Base-by-base conservation (phyloP, 2,797 vertebrate genomes). In the Gymnopithys bicolor region DNA sequence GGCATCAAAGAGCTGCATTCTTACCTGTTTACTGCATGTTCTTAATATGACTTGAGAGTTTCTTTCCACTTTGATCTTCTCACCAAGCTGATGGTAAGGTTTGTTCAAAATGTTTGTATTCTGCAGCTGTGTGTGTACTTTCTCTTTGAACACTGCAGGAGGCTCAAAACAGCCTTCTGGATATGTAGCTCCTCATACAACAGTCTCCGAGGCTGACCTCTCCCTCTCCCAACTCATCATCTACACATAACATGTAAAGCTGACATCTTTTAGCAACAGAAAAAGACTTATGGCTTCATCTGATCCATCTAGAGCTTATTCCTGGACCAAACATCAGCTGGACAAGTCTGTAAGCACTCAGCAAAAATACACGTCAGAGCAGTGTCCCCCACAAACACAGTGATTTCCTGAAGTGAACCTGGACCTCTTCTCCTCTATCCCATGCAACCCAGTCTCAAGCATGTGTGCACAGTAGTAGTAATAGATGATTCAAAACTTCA, bases 141-240 rank as follows among this genome's bases (percentile, higher is more conserved):
- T 87, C 53, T 23, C 27, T 33, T 23, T 19, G 19, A 79, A 33
- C 28, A 30, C 13, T 48, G 77, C 21, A 67, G 75, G 25, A 59
- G 24, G 7, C 9, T 32, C 28, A 74, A 19, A 37, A 69, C 45
- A 91, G n/a, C 37, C 16, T 55, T 53, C 33, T 66, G 71, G 22
- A 13, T 78, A 28, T 8, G 21, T 30, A 56, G 64, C 15, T 46
- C 49, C 32, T 84, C 0, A 0, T n/a, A 32, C 11, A 48, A 7
- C 24, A 48, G 30, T 21, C 68, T 85, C 83, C 0, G 1, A 67
- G 48, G 19, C 30, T 59, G 48, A 59, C 28, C 37, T 87, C 23
- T 19, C 5, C 41, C 35, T 73, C n/a, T 69, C 45, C 13, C 55
- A 68, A 2, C 9, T 39, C 1, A 0, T 51, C 3, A 0, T 45